phyloP scores from a whole-genome alignment of 2,797 vertebrate genomes.

The Oceanodroma leucorhoa region DNA sequence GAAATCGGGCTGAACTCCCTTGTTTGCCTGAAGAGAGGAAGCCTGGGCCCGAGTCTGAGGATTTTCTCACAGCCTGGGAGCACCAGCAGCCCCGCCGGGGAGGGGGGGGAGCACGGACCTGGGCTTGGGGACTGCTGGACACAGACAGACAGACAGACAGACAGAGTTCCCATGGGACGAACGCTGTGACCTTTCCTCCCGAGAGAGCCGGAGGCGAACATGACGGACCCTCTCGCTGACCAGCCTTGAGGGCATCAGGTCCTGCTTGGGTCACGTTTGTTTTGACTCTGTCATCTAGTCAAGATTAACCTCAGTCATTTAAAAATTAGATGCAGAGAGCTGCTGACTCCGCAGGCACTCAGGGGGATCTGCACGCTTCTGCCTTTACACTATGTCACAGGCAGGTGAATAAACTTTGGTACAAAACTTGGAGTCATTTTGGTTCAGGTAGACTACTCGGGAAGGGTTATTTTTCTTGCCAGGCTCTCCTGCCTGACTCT shows the following conservation, averaged over 20 bases:
- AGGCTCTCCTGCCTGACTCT: background rate
- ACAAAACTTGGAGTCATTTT: background rate
- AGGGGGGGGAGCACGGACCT: accelerated
- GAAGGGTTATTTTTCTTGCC: background rate
- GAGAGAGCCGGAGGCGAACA: background rate
- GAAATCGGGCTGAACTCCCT: background rate
- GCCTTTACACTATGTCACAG: background rate
- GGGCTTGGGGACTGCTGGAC: background rate
- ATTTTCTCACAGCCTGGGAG: background rate
- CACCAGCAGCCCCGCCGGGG: accelerated
- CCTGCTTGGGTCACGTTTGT: no score
- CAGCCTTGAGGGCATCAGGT: background rate
- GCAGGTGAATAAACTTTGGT: background rate
- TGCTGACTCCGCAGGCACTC: background rate
- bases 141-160: no score
- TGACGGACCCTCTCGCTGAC: background rate
- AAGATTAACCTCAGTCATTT: no score
- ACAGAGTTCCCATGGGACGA: background rate
- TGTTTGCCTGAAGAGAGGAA: background rate
- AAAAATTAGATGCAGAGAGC: background rate
- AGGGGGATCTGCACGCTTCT: no score
- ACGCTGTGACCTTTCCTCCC: background rate
- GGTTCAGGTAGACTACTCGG: background rate
- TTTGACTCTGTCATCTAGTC: background rate
- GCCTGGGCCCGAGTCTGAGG: accelerated